Evolutionary conservation across 92 coral and sea anemone species (phyloP), one percentile per base, ranked within the genome.

Genomic region (Paramuricea clavata): DNA sequence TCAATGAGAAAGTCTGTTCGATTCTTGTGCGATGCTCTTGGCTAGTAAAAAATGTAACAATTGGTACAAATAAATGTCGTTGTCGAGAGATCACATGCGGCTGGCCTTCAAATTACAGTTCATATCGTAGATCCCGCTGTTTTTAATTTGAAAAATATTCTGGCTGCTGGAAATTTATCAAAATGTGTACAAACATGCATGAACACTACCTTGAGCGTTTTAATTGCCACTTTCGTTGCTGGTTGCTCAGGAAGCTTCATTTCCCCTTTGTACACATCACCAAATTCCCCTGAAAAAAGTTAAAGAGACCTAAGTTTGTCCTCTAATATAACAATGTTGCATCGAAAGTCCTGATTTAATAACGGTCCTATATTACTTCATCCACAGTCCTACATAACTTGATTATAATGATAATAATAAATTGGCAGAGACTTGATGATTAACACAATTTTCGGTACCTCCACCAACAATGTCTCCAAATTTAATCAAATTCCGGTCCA

Each of bases 381-480:
- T n/a, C n/a, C n/a, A n/a, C n/a, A n/a, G n/a, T n/a, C n/a, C n/a
- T n/a, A n/a, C n/a, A n/a, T n/a, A n/a, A n/a, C n/a, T n/a, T n/a
- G n/a, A n/a, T n/a, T n/a, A n/a, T n/a, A n/a, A n/a, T n/a, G n/a
- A n/a, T n/a, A n/a, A n/a, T n/a, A n/a, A n/a, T n/a, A n/a, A n/a
- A n/a, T n/a, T n/a, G n/a, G n/a, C n/a, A n/a, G n/a, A n/a, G n/a
- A n/a, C n/a, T n/a, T n/a, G n/a, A n/a, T n/a, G 12, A 57, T 26
- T 5, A 26, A 19, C 22, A 16, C 22, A 26, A 12, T 19, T 3
- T 57, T 57, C n/a, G 76, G 41, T 76, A 94, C 99, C 99, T 88
- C 99, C 98, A 54, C 99, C 99, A 69, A 96, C 93, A n/a, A 94
- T 92, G 59, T 84, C 75, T 10, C 91, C 96, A 76, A 94, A 76